A percentile compares a stretch with the other conserved stretches of the same genome.
phyloP scores from a whole-genome alignment of 2,888 invertebrate species.

The Dryocosmus kuriphilus region DNA sequence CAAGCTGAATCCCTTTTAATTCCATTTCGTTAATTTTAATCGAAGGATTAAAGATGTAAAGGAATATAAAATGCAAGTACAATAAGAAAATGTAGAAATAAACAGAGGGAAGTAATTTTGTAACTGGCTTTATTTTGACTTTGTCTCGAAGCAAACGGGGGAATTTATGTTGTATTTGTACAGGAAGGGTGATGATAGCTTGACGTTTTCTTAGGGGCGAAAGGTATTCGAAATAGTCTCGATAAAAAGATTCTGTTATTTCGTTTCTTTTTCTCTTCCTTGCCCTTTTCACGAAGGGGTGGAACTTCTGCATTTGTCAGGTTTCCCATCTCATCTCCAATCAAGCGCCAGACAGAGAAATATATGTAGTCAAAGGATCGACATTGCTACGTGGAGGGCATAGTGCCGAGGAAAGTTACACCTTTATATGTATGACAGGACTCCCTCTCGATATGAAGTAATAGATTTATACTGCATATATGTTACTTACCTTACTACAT shows the following conservation, averaged over 20 bases:
- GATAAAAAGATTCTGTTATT: conserved; percentile 51
- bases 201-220: neutral
- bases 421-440: conserved; percentile 30
- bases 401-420: conserved; percentile 24
- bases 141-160: neutral
- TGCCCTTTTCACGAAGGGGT: conserved; percentile 44
- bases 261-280: conserved; percentile 29
- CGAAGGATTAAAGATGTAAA: too few relatives aligned
- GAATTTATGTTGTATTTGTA: conserved; percentile 15
- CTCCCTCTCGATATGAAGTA: conserved; percentile 11
- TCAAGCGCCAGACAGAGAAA: conserved; percentile 51
- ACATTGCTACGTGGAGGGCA: conserved; percentile 23
- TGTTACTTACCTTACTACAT: neutral
- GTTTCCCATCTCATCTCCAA: conserved; percentile 51
- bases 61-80: too few relatives aligned
- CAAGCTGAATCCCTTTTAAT: too few relatives aligned
- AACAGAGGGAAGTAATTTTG: neutral
- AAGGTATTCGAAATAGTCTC: conserved; percentile 1
- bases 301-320: conserved; percentile 53
- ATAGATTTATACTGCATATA: conserved; percentile 31
- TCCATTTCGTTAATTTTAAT: too few relatives aligned
- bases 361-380: conserved; percentile 48
- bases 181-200: neutral
- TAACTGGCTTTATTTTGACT: neutral
- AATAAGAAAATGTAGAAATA: too few relatives aligned